Evolutionary conservation across 2,797 vertebrate genomes (phyloP).

Genomic region (Rhyacichthys aspro): DNA sequence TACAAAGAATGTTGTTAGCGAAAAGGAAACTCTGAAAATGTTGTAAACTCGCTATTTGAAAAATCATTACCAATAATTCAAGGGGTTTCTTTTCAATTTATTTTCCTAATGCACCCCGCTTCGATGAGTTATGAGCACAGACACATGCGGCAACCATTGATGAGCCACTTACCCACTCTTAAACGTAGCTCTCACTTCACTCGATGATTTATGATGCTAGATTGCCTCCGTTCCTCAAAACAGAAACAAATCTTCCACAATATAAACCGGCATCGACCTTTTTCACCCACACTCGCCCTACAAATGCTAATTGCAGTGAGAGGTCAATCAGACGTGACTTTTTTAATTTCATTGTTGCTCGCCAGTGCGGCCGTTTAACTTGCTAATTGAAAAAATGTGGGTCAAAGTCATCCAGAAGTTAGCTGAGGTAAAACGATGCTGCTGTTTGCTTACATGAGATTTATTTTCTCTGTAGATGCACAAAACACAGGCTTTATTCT

Average conservation of each 20-base stretch:
- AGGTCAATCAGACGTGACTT: constrained; percentile 29
- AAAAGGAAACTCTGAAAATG: background rate
- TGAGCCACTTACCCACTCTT: constrained; percentile 4
- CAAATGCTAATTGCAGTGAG: constrained; percentile 25
- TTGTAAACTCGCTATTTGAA: background rate
- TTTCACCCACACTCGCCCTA: constrained; percentile 15
- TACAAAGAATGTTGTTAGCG: background rate
- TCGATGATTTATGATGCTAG: constrained; percentile 7
- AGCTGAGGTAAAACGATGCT: too few relatives aligned
- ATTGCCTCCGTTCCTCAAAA: background rate
- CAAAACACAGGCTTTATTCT: too few relatives aligned
- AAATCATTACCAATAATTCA: constrained; percentile 12
- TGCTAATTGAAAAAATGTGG: constrained; percentile 4
- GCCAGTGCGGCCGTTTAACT: background rate
- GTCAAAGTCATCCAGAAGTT: constrained; percentile 1
- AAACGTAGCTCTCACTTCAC: background rate
- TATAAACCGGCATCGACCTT: constrained; percentile 10
- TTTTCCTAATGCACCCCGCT: background rate
- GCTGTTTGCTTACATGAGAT: too few relatives aligned
- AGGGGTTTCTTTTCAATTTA: constrained; percentile 15
- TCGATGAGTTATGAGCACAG: constrained; percentile 9
- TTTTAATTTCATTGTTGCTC: background rate
- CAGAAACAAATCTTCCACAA: background rate
- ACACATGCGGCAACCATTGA: background rate
- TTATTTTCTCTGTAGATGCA: too few relatives aligned